Base-by-base conservation (phyloP, 1,140 invertebrate species). In the Temnothorax nylanderi region DNA sequence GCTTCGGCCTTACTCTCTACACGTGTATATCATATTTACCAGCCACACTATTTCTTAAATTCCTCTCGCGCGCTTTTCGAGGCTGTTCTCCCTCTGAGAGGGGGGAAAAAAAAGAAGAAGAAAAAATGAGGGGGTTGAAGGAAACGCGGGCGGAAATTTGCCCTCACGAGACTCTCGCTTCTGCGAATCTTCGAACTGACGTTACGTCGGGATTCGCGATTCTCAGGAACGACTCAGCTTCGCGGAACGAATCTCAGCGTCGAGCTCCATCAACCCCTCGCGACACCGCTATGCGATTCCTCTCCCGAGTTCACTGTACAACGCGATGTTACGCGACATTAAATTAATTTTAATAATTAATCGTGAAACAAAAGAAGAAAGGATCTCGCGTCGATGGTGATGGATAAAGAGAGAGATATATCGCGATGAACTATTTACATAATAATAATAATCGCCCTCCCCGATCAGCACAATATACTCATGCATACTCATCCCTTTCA, bases 1-100 rank as follows among this genome's bases (percentile, higher is more conserved):
- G 47, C 82, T 51, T 47, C 64, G 49, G 51, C 26, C 67, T 85
- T 87, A 75, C 21, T 56, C 64, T 90, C 85, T 91, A 91, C 60
- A 89, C 75, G 71, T 78, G 71, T 78, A 86, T 87, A 88, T 89
- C 77, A 75, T 91, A 91, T 91, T 86, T 91, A 91, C 90, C 90
- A 91, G 88, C 51, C 89, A 88, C 65, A 88, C 75, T 54, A 56
- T 34, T 65, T 51, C 44, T 77, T 47, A 62, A 62, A 81, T 32
- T 60, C 10, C 3, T 69, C 47, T 71, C 54, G 34, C 75, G 34
- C 64, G 82, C 37, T 58, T 77, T 47, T 67, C 78, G 88, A 88
- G 76, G 72, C 85, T 87, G 77, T 87, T 78, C 41, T 21, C 21
- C 69, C 64, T 41, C 37, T 0, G 26, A 32, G 21, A 13, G 47